These are phyloP conservation scores for Pseudorhombus dupliciocellatus DNA, from an alignment of 2,113 vertebrate species.

Conservation along the genomic window DNA sequence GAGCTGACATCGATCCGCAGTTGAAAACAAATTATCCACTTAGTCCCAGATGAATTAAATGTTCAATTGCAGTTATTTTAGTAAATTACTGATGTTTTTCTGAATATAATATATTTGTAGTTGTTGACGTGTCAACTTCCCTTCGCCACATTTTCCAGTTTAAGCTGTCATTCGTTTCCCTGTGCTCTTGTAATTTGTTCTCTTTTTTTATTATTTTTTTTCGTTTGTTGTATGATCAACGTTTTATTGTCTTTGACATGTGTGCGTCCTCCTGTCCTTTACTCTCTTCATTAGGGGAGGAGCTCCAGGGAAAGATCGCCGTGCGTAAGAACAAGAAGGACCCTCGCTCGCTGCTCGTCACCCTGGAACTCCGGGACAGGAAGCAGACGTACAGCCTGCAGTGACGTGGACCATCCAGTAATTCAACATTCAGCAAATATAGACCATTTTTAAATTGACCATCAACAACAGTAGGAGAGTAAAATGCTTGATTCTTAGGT, in stretches of 20 bases:
- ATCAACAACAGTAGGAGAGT: not conserved
- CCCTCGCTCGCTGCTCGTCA: constrained; percentile 89
- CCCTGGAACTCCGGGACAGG: constrained; percentile 79
- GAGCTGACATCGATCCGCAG: no score
- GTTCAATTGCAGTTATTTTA: no score
- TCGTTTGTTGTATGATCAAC: not conserved
- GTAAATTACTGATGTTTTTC: no score
- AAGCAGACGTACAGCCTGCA: constrained; percentile 89
- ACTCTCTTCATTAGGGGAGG: constrained; percentile 82
- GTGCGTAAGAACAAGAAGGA: constrained; percentile 92
- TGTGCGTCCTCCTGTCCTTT: not conserved
- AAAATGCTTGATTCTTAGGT: not conserved
- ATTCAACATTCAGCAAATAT: not conserved
- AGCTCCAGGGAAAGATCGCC: constrained; percentile 85
- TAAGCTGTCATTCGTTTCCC: not conserved
- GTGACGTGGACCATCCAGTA: constrained; percentile 49
- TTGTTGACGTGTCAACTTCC: no score
- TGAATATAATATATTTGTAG: no score
- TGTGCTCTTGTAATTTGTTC: not conserved
- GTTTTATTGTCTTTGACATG: not conserved
- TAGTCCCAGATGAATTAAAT: no score
- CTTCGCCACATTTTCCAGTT: not conserved
- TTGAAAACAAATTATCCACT: no score
- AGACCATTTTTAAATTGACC: not conserved
- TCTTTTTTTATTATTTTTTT: not conserved